These are phyloP conservation scores for Hedya salicella DNA, from an alignment of 2,888 invertebrate species.

Conservation along the genomic window DNA sequence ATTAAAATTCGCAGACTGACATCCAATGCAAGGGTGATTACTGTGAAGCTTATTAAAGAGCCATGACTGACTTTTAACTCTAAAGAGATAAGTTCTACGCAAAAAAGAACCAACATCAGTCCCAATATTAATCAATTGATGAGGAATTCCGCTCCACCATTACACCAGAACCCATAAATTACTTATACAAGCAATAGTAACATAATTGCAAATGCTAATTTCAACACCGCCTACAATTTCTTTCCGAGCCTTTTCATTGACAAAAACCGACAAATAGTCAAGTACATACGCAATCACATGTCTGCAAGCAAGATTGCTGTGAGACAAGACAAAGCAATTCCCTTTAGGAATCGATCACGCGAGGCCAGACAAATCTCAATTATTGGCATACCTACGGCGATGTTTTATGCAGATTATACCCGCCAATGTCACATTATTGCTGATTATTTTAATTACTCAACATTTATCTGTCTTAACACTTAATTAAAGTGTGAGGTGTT, in stretches of 20 bases:
- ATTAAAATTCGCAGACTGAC: no score
- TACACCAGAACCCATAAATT: constrained; percentile 31
- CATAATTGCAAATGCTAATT: constrained; percentile 42
- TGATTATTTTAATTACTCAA: constrained; percentile 35
- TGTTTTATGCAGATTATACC: constrained; percentile 64
- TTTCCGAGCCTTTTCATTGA: constrained; percentile 53
- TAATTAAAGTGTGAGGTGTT: constrained; percentile 13
- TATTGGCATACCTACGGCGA: constrained; percentile 57
- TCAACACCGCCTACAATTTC: constrained; percentile 49
- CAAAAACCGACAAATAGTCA: constrained; percentile 55
- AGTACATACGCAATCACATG: constrained; percentile 57
- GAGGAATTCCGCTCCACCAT: constrained; percentile 20
- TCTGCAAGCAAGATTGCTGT: constrained; percentile 50
- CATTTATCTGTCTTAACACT: constrained; percentile 9
- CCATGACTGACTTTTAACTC: background rate
- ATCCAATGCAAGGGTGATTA: no score
- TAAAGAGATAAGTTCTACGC: background rate
- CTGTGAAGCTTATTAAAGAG: no score
- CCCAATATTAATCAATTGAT: constrained; percentile 2
- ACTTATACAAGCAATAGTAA: constrained; percentile 16
- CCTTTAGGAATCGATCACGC: constrained; percentile 72
- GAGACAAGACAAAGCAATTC: constrained; percentile 63
- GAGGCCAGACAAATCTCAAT: constrained; percentile 65
- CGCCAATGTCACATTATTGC: constrained; percentile 50
- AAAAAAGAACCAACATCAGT: background rate